phyloP scores from a whole-genome alignment of 2,797 vertebrate species.

The Phyllotis vaccarum region DNA sequence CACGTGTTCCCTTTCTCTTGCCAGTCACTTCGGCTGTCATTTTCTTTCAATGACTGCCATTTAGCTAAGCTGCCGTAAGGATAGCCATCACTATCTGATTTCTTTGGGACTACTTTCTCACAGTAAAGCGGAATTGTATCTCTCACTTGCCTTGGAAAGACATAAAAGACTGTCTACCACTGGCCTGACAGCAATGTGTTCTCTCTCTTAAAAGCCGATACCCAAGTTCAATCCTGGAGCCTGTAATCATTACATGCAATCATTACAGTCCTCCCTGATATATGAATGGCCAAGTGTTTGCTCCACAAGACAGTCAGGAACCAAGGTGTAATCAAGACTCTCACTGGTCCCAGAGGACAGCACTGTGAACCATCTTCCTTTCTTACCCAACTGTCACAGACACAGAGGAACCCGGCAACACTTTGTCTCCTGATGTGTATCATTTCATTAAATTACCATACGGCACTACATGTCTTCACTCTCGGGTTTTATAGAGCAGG shows the following conservation, averaged over 20 bases:
- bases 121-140: slow-evolving; percentile 27
- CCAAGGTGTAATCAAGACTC: slow-evolving; percentile 76
- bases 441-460: slow-evolving; percentile 65
- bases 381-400: slow-evolving; percentile 66
- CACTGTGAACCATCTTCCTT: slow-evolving; percentile 66
- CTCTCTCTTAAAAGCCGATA: slow-evolving; percentile 65
- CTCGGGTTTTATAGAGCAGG: slow-evolving; percentile 38
- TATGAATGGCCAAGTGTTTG: slow-evolving; percentile 54
- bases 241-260: not conserved
- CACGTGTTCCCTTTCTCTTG: slow-evolving; percentile 39
- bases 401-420: slow-evolving; percentile 58
- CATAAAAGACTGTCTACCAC: slow-evolving; percentile 23
- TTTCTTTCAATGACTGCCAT: slow-evolving; percentile 39
- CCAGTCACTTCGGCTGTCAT: slow-evolving; percentile 12
- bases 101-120: slow-evolving; percentile 25
- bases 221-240: slow-evolving; percentile 71
- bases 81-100: slow-evolving; percentile 33
- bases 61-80: slow-evolving; percentile 40
- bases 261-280: slow-evolving; percentile 44
- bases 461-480: not conserved
- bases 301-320: slow-evolving; percentile 70
- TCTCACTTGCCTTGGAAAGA: slow-evolving; percentile 49
- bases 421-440: slow-evolving; percentile 64
- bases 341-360: slow-evolving; percentile 52
- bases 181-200: slow-evolving; percentile 40